Evolutionary conservation across 2,888 invertebrate genomes (phyloP).

Genomic region (Tetheella fluctuosa): DNA sequence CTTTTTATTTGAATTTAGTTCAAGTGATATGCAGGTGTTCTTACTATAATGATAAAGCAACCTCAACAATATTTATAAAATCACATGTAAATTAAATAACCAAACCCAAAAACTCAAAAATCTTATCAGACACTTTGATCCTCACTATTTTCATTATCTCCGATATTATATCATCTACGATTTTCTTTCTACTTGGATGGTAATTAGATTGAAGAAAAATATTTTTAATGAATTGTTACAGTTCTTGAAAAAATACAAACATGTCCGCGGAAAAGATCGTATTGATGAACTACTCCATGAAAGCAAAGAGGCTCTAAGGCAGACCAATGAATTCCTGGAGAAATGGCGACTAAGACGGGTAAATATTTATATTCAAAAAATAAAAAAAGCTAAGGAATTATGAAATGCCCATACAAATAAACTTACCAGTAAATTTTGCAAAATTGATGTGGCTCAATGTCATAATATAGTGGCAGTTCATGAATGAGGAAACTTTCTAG

Average conservation of each 20-base stretch:
- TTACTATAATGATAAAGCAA: background rate
- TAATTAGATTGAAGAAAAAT: background rate
- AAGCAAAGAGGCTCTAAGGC: conserved; percentile 60
- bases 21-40: background rate
- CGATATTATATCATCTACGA: too few relatives aligned
- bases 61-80: background rate
- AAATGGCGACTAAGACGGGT: conserved; percentile 68
- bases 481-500: too few relatives aligned
- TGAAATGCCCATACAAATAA: too few relatives aligned
- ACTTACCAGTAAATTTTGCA: too few relatives aligned
- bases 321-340: conserved; percentile 68
- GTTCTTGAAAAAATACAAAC: conserved; percentile 66
- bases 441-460: too few relatives aligned
- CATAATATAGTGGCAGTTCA: too few relatives aligned
- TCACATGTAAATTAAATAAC: too few relatives aligned
- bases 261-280: conserved; percentile 51
- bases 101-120: too few relatives aligned
- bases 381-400: background rate
- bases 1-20: background rate
- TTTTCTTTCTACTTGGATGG: too few relatives aligned
- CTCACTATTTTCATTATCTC: background rate
- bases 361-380: conserved; percentile 16
- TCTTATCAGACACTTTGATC: background rate
- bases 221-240: conserved; percentile 35
- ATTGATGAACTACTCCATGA: conserved; percentile 65